Evolutionary conservation across 2,888 invertebrate species (phyloP).

Genomic region (Chesias legatella): DNA sequence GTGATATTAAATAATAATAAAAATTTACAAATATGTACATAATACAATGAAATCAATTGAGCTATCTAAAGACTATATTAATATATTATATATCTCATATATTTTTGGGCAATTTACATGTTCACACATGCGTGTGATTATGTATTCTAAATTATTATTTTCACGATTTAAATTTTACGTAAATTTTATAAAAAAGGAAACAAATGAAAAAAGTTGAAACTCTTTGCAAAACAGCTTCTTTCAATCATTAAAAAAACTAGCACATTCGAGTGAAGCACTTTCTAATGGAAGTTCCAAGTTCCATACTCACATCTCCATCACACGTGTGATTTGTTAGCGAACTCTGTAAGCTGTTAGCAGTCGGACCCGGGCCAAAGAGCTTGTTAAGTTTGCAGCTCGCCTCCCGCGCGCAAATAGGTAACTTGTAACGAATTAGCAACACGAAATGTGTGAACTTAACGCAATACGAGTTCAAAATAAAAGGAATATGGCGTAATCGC

Average conservation of each 20-base stretch:
- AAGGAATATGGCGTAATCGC: conserved; percentile 8
- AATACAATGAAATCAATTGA: no score
- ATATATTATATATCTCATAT: no score
- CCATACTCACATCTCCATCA: conserved; percentile 21
- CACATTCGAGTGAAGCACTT: conserved; percentile 8
- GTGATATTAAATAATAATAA: no score
- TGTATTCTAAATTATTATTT: no score
- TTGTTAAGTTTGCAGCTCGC: conserved; percentile 59
- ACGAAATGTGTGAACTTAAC: conserved; percentile 33
- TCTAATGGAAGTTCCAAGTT: conserved; percentile 6
- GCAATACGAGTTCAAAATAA: no score
- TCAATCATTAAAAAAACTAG: conserved; percentile 4
- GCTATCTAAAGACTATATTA: no score
- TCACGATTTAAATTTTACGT: no score
- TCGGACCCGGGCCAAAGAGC: conserved; percentile 46
- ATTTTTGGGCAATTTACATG: no score
- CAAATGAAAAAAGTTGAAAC: no score
- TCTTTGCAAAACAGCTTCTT: neutral
- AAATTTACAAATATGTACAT: no score
- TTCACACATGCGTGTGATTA: no score
- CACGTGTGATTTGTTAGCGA: conserved; percentile 44
- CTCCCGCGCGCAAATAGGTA: conserved; percentile 54
- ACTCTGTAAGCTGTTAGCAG: conserved; percentile 39
- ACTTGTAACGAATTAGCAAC: conserved; percentile 47
- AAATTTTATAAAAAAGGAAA: no score